Percentiles rank a stretch among this genome's conserved stretches.
Evolutionary conservation across 1,140 invertebrate genomes (phyloP).

Genomic region (Cyclina sinensis): DNA sequence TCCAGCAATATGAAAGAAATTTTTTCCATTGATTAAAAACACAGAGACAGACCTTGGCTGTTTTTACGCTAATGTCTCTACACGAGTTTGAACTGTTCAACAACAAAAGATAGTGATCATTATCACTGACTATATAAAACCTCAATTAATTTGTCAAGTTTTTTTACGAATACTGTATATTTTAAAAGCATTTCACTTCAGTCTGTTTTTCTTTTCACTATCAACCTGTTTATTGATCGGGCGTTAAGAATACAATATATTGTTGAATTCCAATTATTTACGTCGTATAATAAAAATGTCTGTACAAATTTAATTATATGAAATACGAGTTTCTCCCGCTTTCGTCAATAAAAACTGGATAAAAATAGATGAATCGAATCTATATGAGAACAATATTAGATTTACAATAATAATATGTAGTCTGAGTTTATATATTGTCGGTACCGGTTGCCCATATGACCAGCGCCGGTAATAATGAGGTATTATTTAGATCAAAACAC

Average conservation of each 20-base stretch:
- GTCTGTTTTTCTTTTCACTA: constrained; percentile 5
- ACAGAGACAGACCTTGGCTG: too few species aligned
- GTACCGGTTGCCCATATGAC: too few species aligned
- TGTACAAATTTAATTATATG: not conserved
- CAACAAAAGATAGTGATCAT: not conserved
- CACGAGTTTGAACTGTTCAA: not conserved
- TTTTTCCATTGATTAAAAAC: too few species aligned
- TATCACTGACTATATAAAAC: not conserved
- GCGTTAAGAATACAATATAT: not conserved
- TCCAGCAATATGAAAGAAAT: too few species aligned
- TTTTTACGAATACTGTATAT: too few species aligned
- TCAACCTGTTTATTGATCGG: constrained; percentile 21
- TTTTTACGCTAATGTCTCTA: not conserved
- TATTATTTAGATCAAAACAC: too few species aligned
- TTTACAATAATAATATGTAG: too few species aligned
- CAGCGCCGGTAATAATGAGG: too few species aligned
- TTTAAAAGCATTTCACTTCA: constrained; percentile 1
- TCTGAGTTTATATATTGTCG: too few species aligned
- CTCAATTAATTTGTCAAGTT: too few species aligned
- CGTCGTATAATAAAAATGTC: not conserved
- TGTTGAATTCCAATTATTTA: constrained; percentile 3
- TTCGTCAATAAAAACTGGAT: constrained; percentile 12
- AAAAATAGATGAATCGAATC: too few species aligned
- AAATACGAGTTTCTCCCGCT: not conserved
- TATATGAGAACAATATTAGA: too few species aligned